Base-by-base conservation (phyloP, 1,140 invertebrate species). In the Drosophila tani region DNA sequence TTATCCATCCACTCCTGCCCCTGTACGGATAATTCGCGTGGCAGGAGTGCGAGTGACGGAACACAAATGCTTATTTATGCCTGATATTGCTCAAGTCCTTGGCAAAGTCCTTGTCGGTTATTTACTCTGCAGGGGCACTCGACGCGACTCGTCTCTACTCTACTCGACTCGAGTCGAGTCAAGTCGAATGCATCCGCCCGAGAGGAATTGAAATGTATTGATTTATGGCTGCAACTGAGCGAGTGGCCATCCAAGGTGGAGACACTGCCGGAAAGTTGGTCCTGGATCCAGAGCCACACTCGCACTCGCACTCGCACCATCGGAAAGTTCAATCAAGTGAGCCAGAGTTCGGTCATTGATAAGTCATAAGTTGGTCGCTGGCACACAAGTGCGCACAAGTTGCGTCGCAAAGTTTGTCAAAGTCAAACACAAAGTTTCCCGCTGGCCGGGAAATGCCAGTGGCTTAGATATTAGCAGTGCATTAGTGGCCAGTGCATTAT, bases 191-290 rank as follows among this genome's bases (percentile, higher is more conserved):
- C 75, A 80, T 56, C 50, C 60, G 53, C 47, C 59, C 55, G 59
- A 60, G 63, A 83, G 78, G 62, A 88, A 88, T 81, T 81, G 69
- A 88, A 84, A 83, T 85, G 75, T 90, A 88, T 88, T 90, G 84
- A 88, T 88, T 90, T 90, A 84, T 90, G 85, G 68, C 60, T 74
- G 77, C 66, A 79, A 78, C 75, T 56, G 74, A 77, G 40, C 64
- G 67, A 79, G 41, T 55, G 55, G 58, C 51, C 43, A 35, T 38
- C 59, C 65, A 78, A 78, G 75, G 75, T 71, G 75, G 55, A 70
- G 75, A 53, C 29, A 57, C 65, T 38, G 58, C 35, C 45, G 59
- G 57, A 80, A 87, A 86, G 59, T 87, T 86, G 56, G 67, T 85
- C 82, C 77, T 81, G 77, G 14, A 45, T 21, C 27, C 47, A 62